Evolutionary conservation across 2,113 vertebrate species (phyloP).

Genomic region (Proteles cristata): DNA sequence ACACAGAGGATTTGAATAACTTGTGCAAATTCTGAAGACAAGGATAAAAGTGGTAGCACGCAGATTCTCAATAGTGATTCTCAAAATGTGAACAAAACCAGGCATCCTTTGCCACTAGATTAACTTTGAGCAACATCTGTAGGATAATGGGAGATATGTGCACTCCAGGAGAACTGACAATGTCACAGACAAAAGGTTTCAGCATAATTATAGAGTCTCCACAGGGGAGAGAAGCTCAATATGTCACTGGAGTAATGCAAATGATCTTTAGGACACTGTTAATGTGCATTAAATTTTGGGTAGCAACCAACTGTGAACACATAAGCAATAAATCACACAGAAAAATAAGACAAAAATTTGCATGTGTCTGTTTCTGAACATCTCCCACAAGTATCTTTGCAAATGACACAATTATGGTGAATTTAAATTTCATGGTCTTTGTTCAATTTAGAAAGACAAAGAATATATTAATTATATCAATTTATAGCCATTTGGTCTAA

Average conservation of each 20-base stretch:
- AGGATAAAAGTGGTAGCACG: slow-evolving; percentile 43
- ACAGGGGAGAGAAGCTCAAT: not conserved
- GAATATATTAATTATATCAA: not conserved
- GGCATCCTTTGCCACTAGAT: slow-evolving; percentile 25
- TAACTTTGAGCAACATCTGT: slow-evolving; percentile 63
- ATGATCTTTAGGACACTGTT: slow-evolving; percentile 65
- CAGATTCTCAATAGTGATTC: slow-evolving; percentile 62
- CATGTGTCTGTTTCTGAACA: not conserved
- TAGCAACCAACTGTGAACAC: slow-evolving; percentile 50
- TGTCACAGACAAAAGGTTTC: slow-evolving; percentile 70
- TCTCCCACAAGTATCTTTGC: slow-evolving; percentile 50
- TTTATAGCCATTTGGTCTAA: not conserved
- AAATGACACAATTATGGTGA: not conserved
- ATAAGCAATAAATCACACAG: slow-evolving; percentile 46
- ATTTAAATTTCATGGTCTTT: not conserved
- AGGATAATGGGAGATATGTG: slow-evolving; percentile 44
- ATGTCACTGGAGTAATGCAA: slow-evolving; percentile 71
- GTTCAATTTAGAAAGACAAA: slow-evolving; percentile 1
- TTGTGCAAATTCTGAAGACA: slow-evolving; percentile 41
- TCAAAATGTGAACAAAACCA: slow-evolving; percentile 55
- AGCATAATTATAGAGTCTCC: slow-evolving; percentile 52
- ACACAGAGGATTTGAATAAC: slow-evolving; percentile 62
- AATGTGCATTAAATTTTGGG: slow-evolving; percentile 29
- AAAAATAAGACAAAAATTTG: not conserved
- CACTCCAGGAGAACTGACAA: slow-evolving; percentile 48